Conservation (phyloP, 2,888 invertebrate species). For the Schizotus pectinicornis region DNA sequence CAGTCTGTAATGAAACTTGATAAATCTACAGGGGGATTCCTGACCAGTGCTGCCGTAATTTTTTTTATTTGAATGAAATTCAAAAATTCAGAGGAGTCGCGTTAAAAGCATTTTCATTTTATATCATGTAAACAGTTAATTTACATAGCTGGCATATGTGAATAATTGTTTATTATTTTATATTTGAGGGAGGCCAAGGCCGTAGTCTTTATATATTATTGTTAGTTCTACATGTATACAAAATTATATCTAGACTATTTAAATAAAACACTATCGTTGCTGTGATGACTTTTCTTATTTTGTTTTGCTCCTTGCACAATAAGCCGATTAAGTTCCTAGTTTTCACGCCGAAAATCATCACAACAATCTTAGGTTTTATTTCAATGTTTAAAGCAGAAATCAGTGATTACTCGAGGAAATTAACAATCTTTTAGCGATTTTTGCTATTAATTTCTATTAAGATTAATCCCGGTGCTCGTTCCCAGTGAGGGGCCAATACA, state of each 20-base stretch:
- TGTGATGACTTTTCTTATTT: constrained; percentile 33
- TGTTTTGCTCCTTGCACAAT: constrained; percentile 3
- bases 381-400: not conserved
- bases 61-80: constrained; percentile 17
- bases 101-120: constrained; percentile 28
- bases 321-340: constrained; percentile 16
- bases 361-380: constrained; percentile 7
- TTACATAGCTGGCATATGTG: constrained; percentile 36
- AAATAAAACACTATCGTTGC: constrained; percentile 43
- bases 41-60: constrained; percentile 22
- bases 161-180: constrained; percentile 36
- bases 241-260: constrained; percentile 43
- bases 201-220: constrained; percentile 34
- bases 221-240: constrained; percentile 44
- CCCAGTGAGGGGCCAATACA: too few species aligned
- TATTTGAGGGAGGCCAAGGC: constrained; percentile 32
- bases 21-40: too few species aligned
- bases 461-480: too few species aligned
- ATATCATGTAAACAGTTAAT: constrained; percentile 31
- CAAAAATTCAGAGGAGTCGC: constrained; percentile 12
- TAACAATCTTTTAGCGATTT: too few species aligned
- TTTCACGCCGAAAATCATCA: constrained; percentile 16
- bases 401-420: not conserved
- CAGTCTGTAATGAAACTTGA: too few species aligned
- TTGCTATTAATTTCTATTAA: too few species aligned